A percentile compares a stretch with the other conserved stretches of the same genome.
These are phyloP conservation scores for Astropecten irregularis DNA, from an alignment of 53 echinoderm and acorn worm genomes.

Conservation along the genomic window DNA sequence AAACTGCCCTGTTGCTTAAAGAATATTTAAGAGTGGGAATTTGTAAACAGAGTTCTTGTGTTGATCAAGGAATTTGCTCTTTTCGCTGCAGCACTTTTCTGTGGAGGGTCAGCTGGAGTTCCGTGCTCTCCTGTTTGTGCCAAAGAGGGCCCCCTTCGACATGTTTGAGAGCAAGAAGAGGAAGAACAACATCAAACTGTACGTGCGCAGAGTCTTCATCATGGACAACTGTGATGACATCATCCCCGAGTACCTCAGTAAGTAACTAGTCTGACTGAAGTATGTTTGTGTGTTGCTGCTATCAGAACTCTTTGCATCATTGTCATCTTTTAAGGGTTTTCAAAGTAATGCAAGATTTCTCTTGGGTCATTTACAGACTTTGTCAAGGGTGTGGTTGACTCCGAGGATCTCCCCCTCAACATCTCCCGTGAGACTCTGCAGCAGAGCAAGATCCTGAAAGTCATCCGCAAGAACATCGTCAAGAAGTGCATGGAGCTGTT, in stretches of 20 bases:
- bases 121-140: constrained; percentile 95
- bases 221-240: constrained; percentile 99
- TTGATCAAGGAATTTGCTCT: no score
- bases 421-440: constrained; percentile 99
- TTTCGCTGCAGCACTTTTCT: constrained; percentile 81
- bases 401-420: constrained; percentile 98
- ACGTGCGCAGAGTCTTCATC: constrained; percentile 97
- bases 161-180: constrained; percentile 99
- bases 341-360: no score
- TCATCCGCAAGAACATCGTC: constrained; percentile 99
- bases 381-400: constrained; percentile 98
- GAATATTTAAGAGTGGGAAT: no score
- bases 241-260: constrained; percentile 98
- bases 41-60: no score
- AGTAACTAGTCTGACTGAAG: constrained; percentile 41
- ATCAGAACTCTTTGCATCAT: no score
- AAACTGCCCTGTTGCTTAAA: no score
- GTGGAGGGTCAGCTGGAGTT: constrained; percentile 98
- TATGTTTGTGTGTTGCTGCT: no score
- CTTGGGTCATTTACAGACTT: constrained; percentile 93
- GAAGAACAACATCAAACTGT: constrained; percentile 99
- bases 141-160: constrained; percentile 97
- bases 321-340: no score
- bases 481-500: constrained; percentile 99
- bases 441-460: constrained; percentile 99